Conservation (phyloP, 1,140 invertebrate genomes). For the Brachionus sp. region DNA sequence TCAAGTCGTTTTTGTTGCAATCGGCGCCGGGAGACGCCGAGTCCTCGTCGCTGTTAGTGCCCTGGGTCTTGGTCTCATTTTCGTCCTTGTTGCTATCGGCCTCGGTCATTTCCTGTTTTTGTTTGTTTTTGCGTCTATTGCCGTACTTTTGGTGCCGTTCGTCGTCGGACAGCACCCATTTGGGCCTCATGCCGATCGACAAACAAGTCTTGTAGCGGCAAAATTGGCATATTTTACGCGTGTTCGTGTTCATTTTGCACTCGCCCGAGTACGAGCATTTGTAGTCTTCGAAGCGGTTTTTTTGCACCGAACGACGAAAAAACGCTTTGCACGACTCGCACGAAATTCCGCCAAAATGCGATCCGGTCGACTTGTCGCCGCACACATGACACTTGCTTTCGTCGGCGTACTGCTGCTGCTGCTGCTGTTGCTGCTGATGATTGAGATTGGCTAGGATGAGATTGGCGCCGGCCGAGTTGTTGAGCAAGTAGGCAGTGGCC, state of each 20-base stretch:
- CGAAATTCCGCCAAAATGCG: conserved; percentile 52
- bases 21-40: not conserved
- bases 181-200: conserved; percentile 86
- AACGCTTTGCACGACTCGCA: conserved; percentile 45
- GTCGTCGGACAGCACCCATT: conserved; percentile 41
- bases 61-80: not conserved
- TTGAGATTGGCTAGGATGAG: not conserved
- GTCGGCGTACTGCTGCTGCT: conserved; percentile 11
- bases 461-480: conserved; percentile 8
- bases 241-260: conserved; percentile 57
- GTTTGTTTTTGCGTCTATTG: conserved; percentile 7
- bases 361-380: conserved; percentile 46
- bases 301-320: conserved; percentile 41
- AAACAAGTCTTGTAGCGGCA: conserved; percentile 99
- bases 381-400: conserved; percentile 43
- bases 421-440: conserved; percentile 4
- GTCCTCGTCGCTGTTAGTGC: not conserved
- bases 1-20: not conserved
- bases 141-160: conserved; percentile 44
- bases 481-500: conserved; percentile 9
- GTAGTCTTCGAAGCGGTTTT: conserved; percentile 49
- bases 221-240: conserved; percentile 75
- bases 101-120: not conserved
- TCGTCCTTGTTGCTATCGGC: not conserved
- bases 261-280: conserved; percentile 52